These are phyloP conservation scores for Rafetus swinhoei DNA, from an alignment of 2,113 vertebrate species.

Conservation along the genomic window DNA sequence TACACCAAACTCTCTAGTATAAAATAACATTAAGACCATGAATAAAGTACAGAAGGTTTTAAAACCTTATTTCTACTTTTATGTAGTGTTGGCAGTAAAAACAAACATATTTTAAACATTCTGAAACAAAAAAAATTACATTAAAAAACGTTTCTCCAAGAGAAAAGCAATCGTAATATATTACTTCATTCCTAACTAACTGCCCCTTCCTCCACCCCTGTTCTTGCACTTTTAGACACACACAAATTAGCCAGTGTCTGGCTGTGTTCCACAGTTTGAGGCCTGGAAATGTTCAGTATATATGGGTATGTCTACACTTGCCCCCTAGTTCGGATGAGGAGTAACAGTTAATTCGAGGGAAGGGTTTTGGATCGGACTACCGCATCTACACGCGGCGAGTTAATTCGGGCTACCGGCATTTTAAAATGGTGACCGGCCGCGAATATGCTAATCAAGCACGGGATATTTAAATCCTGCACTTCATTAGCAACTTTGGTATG, in stretches of 20 bases:
- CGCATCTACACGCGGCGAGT: too few species aligned
- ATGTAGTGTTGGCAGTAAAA: background rate
- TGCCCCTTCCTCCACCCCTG: rapidly evolving
- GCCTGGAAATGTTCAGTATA: background rate
- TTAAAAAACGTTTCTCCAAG: background rate
- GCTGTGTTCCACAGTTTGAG: background rate
- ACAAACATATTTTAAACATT: background rate
- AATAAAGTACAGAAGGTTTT: rapidly evolving
- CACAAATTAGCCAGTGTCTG: background rate
- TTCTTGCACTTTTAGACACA: background rate
- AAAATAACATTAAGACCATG: background rate
- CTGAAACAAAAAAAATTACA: background rate
- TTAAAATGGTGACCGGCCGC: too few species aligned
- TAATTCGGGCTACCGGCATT: too few species aligned
- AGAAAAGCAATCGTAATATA: background rate
- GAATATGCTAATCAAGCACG: too few species aligned
- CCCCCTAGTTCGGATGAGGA: too few species aligned
- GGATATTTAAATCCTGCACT: too few species aligned
- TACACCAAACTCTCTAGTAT: rapidly evolving
- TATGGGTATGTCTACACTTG: too few species aligned
- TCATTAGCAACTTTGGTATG: too few species aligned
- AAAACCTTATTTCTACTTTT: background rate
- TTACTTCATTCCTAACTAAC: background rate
- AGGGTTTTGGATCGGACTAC: too few species aligned
- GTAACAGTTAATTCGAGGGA: too few species aligned